Evolutionary conservation across 2,888 invertebrate genomes (phyloP).

Genomic region (Minunthozetes semirufus): DNA sequence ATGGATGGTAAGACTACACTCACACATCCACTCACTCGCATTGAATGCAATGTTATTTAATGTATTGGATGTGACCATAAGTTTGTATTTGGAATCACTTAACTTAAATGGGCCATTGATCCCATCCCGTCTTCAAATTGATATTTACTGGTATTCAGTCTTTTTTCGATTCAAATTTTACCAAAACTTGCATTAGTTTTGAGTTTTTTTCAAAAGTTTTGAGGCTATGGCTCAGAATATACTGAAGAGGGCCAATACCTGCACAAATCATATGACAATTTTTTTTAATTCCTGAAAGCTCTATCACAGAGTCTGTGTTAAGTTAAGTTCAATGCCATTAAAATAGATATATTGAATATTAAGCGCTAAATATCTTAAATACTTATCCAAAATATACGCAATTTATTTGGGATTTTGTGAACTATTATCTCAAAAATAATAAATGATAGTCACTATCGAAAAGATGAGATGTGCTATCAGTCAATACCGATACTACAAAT

Average conservation of each 20-base stretch:
- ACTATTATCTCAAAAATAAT: slow-evolving; percentile 13
- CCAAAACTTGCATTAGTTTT: neutral
- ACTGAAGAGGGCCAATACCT: neutral
- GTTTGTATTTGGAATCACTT: slow-evolving; percentile 8
- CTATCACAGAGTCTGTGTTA: neutral
- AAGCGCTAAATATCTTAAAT: neutral
- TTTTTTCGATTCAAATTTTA: neutral
- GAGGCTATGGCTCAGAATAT: neutral
- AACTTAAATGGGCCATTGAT: slow-evolving; percentile 17
- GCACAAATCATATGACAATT: slow-evolving; percentile 18
- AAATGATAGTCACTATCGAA: slow-evolving; percentile 20
- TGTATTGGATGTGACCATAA: slow-evolving; percentile 19
- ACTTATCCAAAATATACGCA: neutral
- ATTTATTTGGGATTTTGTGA: neutral
- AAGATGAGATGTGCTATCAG: slow-evolving; percentile 21
- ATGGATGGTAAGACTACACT: slow-evolving; percentile 9
- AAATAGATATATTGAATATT: neutral
- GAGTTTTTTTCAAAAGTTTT: neutral
- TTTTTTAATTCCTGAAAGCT: neutral
- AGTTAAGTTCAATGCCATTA: slow-evolving; percentile 26
- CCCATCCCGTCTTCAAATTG: neutral
- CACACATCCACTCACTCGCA: neutral
- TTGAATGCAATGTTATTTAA: neutral
- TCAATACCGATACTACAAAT: slow-evolving; percentile 20
- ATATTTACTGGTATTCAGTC: slow-evolving; percentile 21